phyloP scores from a whole-genome alignment of 2,113 vertebrate genomes.

The Tenebrosternarchus preto region DNA sequence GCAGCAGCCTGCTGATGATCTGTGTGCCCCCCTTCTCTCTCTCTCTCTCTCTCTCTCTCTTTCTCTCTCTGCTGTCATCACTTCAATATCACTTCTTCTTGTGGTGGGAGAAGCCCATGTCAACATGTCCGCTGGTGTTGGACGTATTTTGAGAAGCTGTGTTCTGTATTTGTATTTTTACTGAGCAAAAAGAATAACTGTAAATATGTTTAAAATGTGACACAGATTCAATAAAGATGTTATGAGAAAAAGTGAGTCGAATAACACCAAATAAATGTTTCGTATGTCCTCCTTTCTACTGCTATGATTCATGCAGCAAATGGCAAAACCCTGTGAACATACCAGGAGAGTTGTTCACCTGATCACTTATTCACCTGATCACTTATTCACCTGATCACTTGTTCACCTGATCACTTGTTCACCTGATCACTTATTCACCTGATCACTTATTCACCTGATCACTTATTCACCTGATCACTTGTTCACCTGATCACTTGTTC shows the following conservation, averaged over 20 bases:
- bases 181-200: conserved; percentile 69
- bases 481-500: no score
- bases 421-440: no score
- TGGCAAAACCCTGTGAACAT: no score
- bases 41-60: no score
- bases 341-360: no score
- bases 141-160: conserved; percentile 69
- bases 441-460: no score
- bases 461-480: no score
- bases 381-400: no score
- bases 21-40: neutral
- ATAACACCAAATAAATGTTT: conserved; percentile 32
- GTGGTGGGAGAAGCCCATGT: conserved; percentile 52
- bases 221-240: conserved; percentile 80
- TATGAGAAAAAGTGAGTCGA: conserved; percentile 66
- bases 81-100: conserved; percentile 45
- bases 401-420: no score
- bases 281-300: neutral
- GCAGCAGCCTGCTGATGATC: conserved; percentile 30
- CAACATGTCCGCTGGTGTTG: conserved; percentile 54
- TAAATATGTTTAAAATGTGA: conserved; percentile 80
- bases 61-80: conserved; percentile 41
- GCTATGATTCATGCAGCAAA: neutral
- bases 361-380: no score
- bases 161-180: conserved; percentile 83